phyloP scores from a whole-genome alignment of 2,888 invertebrate genomes.

The Epinotia nisella region DNA sequence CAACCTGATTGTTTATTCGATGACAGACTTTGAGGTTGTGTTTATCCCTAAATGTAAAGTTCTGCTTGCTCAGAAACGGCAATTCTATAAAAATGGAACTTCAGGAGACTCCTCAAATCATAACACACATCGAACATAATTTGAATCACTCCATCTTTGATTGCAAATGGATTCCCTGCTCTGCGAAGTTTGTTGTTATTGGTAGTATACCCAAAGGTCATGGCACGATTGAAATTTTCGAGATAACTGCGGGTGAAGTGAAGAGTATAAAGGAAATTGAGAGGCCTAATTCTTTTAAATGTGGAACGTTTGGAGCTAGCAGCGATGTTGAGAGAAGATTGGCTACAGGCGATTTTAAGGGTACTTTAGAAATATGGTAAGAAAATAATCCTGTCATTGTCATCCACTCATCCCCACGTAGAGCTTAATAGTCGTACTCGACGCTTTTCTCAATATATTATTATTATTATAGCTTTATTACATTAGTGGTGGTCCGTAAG shows the following conservation, averaged over 20 bases:
- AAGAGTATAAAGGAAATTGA: conserved; percentile 89
- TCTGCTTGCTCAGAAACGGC: conserved; percentile 14
- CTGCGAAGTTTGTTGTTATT: conserved; percentile 95
- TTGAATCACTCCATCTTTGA: conserved; percentile 95
- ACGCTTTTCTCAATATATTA: no score
- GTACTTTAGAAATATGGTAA: conserved; percentile 93
- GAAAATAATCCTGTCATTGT: conserved; percentile 44
- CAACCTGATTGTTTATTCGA: conserved; percentile 61
- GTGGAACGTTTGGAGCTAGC: conserved; percentile 96
- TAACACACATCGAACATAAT: conserved; percentile 92
- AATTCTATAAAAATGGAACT: conserved; percentile 61
- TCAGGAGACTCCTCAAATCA: conserved; percentile 93
- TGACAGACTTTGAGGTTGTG: conserved; percentile 53
- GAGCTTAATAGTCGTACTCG: no score
- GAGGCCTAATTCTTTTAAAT: conserved; percentile 94
- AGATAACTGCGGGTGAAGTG: conserved; percentile 89
- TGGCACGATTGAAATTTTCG: conserved; percentile 93
- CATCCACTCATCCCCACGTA: background rate
- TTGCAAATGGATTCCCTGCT: conserved; percentile 97
- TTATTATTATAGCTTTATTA: no score
- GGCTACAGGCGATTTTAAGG: conserved; percentile 96
- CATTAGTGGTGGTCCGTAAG: no score
- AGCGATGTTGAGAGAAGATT: conserved; percentile 91
- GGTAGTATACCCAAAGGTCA: conserved; percentile 94
- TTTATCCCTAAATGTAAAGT: conserved; percentile 7